phyloP scores from a whole-genome alignment of 2,888 invertebrate species.

The Polymixis flavicincta region DNA sequence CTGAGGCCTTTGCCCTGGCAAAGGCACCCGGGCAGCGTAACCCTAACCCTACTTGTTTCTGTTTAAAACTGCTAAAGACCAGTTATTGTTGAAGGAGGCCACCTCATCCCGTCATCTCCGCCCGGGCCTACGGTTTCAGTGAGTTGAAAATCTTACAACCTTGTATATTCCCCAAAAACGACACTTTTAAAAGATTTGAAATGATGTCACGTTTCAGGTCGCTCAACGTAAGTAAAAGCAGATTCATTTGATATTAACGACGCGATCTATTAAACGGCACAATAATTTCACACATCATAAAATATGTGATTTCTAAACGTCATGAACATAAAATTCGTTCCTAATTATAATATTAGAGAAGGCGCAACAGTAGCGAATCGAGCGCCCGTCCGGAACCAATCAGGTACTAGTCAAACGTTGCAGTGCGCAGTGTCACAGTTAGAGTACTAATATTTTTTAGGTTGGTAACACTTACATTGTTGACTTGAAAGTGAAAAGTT shows the following conservation, averaged over 20 bases:
- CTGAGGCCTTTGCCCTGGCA: no score
- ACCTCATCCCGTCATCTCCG: no score
- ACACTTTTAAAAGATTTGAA: background rate
- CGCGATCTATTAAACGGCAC: slow-evolving; percentile 1
- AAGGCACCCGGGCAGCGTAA: no score
- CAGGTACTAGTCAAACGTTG: slow-evolving; percentile 51
- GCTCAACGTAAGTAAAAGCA: background rate
- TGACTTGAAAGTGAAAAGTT: slow-evolving; percentile 10
- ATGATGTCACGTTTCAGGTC: background rate
- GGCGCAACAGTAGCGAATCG: slow-evolving; percentile 58
- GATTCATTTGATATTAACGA: slow-evolving; percentile 22
- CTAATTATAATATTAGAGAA: slow-evolving; percentile 60
- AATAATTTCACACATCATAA: slow-evolving; percentile 35
- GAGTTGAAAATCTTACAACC: background rate
- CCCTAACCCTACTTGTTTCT: no score
- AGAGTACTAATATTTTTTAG: slow-evolving; percentile 32
- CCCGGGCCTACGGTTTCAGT: no score
- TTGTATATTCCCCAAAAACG: background rate
- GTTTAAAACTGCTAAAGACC: no score
- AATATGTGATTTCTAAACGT: slow-evolving; percentile 53
- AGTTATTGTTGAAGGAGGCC: no score
- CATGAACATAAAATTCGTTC: slow-evolving; percentile 54
- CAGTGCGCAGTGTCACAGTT: slow-evolving; percentile 36
- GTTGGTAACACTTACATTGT: background rate
- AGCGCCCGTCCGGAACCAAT: slow-evolving; percentile 68